Evolutionary conservation across 2,113 vertebrate genomes (phyloP).

Genomic region (Spheniscus mendiculus): DNA sequence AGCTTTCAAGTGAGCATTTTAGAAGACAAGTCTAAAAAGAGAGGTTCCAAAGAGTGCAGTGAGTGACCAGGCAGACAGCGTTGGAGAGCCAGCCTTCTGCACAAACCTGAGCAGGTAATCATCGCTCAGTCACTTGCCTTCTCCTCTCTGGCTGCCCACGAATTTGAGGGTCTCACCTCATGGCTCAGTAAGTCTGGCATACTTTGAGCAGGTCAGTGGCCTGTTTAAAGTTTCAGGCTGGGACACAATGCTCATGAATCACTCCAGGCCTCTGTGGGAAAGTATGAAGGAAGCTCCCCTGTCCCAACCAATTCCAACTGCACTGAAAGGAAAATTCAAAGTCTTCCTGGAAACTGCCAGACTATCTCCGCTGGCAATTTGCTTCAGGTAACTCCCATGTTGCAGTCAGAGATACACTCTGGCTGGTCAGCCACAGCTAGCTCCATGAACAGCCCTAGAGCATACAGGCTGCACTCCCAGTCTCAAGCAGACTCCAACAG

Average conservation of each 20-base stretch:
- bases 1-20: neutral
- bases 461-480: neutral
- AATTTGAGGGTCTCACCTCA: neutral
- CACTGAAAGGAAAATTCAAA: neutral
- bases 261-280: neutral
- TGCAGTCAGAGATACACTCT: neutral
- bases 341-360: neutral
- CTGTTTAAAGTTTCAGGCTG: neutral
- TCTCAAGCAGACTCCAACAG: neutral
- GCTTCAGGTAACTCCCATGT: neutral
- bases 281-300: neutral
- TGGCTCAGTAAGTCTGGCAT: neutral
- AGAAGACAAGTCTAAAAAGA: neutral
- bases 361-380: neutral
- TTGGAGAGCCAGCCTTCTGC: neutral
- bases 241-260: neutral
- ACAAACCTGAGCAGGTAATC: neutral
- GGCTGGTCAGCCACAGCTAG: neutral
- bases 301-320: neutral
- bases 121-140: neutral
- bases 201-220: neutral
- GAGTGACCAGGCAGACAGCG: neutral
- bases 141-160: neutral
- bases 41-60: neutral
- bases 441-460: neutral